phyloP scores from a whole-genome alignment of 2,113 vertebrate genomes.

The Aegithalos caudatus region DNA sequence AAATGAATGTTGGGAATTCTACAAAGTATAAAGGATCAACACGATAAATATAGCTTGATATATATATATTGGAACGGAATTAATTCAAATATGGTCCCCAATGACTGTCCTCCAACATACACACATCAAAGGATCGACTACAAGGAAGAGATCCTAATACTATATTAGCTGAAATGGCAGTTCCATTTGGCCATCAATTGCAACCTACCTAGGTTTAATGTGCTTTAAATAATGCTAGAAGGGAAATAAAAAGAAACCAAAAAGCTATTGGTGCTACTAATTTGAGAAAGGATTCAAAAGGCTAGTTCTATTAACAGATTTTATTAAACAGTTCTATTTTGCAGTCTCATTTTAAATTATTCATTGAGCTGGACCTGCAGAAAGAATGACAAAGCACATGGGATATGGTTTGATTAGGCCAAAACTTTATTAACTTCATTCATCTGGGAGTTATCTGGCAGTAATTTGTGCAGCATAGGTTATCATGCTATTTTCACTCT shows the following conservation, averaged over 20 bases:
- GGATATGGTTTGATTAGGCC: constrained; percentile 32
- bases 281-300: constrained; percentile 17
- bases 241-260: background rate
- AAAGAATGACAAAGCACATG: background rate
- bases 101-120: background rate
- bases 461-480: background rate
- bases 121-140: background rate
- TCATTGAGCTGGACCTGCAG: background rate
- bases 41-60: background rate
- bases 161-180: background rate
- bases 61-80: background rate
- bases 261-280: background rate
- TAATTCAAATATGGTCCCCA: background rate
- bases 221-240: background rate
- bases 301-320: no score
- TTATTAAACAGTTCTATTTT: constrained; percentile 8
- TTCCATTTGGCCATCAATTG: background rate
- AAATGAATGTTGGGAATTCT: constrained; percentile 14
- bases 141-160: background rate
- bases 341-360: constrained; percentile 19
- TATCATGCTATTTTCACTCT: background rate
- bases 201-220: background rate
- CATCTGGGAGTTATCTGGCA: background rate
- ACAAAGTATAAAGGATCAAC: background rate
- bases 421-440: constrained; percentile 31